phyloP scores from a whole-genome alignment of 2,888 invertebrate species.

The Calameuta filiformis region DNA sequence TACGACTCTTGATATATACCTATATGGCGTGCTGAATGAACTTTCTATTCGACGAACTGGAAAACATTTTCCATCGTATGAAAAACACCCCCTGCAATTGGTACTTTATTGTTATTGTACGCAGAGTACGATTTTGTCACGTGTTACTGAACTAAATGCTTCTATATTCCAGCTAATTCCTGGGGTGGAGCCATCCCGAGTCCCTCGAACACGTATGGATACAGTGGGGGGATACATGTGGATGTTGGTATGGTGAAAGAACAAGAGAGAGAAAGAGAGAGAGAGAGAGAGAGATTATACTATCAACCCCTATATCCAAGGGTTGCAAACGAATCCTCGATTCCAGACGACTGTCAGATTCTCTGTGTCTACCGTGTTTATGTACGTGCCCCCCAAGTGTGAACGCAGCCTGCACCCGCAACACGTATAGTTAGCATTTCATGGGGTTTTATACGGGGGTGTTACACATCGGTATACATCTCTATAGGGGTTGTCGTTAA shows the following conservation, averaged over 20 bases:
- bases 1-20: too few species aligned
- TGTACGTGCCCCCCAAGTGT: background rate
- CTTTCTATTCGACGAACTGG: background rate
- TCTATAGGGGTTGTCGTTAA: constrained; percentile 43
- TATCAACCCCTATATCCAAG: too few species aligned
- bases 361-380: too few species aligned
- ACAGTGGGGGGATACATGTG: background rate
- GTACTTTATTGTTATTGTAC: background rate
- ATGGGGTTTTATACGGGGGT: constrained; percentile 55
- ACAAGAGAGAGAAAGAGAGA: constrained; percentile 7
- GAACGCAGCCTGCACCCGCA: constrained; percentile 38
- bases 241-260: constrained; percentile 17
- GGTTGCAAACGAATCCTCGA: too few species aligned
- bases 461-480: constrained; percentile 38
- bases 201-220: constrained; percentile 10
- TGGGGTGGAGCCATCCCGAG: constrained; percentile 31
- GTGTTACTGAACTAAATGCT: constrained; percentile 36
- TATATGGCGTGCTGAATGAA: too few species aligned
- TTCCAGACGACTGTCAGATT: too few species aligned
- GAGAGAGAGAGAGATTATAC: constrained; percentile 24
- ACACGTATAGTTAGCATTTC: constrained; percentile 54
- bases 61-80: background rate
- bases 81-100: background rate
- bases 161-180: constrained; percentile 48
- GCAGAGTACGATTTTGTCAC: background rate